These are phyloP conservation scores for Serripes groenlandicus DNA, from an alignment of 2,888 invertebrate genomes.

Conservation along the genomic window DNA sequence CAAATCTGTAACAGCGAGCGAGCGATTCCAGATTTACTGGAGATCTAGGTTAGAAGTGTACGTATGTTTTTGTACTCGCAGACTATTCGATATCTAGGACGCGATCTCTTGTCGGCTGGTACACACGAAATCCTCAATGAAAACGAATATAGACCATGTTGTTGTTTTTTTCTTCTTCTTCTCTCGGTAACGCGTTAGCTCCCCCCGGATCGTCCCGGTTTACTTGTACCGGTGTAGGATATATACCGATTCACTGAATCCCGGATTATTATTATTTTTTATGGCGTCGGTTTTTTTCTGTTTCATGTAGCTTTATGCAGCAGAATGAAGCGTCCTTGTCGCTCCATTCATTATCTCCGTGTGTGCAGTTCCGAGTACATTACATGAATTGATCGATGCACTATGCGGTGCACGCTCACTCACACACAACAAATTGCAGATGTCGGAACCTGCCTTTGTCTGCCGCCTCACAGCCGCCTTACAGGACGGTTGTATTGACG, in stretches of 20 bases:
- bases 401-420: background rate
- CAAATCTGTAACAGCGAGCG: background rate
- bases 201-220: background rate
- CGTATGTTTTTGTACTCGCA: background rate
- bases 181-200: background rate
- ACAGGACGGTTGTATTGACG: no score
- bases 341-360: background rate
- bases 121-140: slow-evolving; percentile 1
- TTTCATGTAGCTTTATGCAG: background rate
- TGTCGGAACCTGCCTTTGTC: no score
- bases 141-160: background rate
- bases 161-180: background rate
- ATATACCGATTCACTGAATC: background rate
- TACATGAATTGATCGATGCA: background rate
- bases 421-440: background rate
- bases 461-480: no score
- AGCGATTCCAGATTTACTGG: slow-evolving; percentile 7
- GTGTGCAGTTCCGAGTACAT: background rate
- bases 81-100: slow-evolving; percentile 1
- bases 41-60: background rate
- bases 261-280: background rate
- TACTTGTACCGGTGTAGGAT: no score
- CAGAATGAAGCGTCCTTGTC: background rate
- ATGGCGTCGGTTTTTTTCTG: background rate
- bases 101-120: background rate